Conservation (phyloP, 2,888 invertebrate genomes). For the Tethea ocularis region DNA sequence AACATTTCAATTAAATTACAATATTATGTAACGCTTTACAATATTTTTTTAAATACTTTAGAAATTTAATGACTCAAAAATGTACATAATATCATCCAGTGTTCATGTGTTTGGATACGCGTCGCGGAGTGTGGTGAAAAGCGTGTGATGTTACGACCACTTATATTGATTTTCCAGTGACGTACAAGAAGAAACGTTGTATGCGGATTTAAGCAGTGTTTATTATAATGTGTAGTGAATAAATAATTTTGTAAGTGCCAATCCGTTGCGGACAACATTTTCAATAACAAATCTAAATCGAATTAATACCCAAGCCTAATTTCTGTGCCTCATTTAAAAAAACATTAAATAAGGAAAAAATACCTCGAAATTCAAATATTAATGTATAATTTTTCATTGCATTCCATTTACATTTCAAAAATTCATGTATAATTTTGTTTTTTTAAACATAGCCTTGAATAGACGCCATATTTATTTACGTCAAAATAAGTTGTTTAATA, state of each 20-base stretch:
- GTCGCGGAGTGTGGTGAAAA: constrained; percentile 26
- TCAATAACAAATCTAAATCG: not conserved
- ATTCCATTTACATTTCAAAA: not conserved
- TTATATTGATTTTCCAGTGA: constrained; percentile 77
- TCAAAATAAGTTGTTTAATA: not conserved
- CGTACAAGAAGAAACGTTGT: constrained; percentile 56
- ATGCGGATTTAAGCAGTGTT: constrained; percentile 71
- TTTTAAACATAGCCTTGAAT: not conserved
- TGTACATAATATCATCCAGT: constrained; percentile 30
- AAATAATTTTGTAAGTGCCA: constrained; percentile 47
- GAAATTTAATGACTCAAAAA: constrained; percentile 27
- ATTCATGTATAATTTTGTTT: not conserved
- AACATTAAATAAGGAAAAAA: not conserved
- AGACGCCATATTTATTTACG: constrained; percentile 5
- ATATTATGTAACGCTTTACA: constrained; percentile 72
- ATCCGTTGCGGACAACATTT: not conserved
- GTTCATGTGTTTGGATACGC: constrained; percentile 24
- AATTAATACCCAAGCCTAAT: not conserved
- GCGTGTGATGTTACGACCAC: constrained; percentile 42
- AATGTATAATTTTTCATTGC: not conserved
- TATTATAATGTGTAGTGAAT: constrained; percentile 56
- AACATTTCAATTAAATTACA: constrained; percentile 62
- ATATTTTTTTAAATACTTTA: constrained; percentile 43
- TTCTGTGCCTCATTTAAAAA: not conserved
- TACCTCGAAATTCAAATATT: not conserved